A percentile compares a stretch with the other conserved stretches of the same genome.
Evolutionary conservation across 1,140 invertebrate species (phyloP).

Genomic region (Anadara kagoshimensis): DNA sequence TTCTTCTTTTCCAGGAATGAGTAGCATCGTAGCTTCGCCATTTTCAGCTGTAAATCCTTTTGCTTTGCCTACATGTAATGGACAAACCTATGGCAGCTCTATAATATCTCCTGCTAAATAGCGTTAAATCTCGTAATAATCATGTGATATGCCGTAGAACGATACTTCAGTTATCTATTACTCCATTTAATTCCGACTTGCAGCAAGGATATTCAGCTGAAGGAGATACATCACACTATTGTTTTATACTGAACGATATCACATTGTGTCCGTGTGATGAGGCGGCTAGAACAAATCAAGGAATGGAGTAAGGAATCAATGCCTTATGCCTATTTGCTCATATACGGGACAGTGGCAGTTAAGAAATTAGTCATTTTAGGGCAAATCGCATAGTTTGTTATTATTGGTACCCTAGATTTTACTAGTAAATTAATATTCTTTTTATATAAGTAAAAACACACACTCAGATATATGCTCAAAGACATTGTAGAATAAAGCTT

Average conservation of each 20-base stretch:
- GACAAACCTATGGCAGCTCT: constrained; percentile 88
- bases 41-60: constrained; percentile 92
- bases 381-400: too few species aligned
- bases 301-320: too few species aligned
- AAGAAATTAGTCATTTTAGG: too few species aligned
- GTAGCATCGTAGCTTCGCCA: constrained; percentile 86
- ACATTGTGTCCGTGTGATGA: not conserved
- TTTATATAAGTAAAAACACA: too few species aligned
- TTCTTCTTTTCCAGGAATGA: constrained; percentile 76
- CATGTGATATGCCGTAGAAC: not conserved
- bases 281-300: not conserved
- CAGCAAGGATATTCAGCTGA: not conserved
- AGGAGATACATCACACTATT: not conserved
- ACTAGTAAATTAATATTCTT: too few species aligned
- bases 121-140: constrained; percentile 3
- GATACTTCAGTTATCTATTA: not conserved
- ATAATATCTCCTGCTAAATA: constrained; percentile 83
- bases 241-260: too few species aligned
- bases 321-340: too few species aligned
- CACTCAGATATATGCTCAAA: too few species aligned
- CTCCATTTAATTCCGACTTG: not conserved
- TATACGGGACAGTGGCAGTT: too few species aligned
- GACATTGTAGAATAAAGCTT: too few species aligned
- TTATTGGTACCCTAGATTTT: too few species aligned
- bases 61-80: constrained; percentile 90